These are phyloP conservation scores for Sapayoa aenigma DNA, from an alignment of 2,113 vertebrate genomes.

Conservation along the genomic window DNA sequence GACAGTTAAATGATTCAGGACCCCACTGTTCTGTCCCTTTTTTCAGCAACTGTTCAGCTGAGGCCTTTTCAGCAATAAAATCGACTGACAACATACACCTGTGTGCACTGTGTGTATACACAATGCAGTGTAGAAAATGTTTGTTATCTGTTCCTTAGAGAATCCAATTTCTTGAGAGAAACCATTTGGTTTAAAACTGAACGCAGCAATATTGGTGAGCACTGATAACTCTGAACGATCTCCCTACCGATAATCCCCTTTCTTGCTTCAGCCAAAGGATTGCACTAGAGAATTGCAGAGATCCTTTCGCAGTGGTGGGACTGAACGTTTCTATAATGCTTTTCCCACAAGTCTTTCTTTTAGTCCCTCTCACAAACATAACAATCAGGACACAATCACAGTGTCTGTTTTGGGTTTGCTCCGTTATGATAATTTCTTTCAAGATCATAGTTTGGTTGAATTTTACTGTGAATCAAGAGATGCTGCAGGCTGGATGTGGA, in stretches of 20 bases:
- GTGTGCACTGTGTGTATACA: neutral
- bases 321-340: neutral
- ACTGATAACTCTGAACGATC: neutral
- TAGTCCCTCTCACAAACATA: neutral
- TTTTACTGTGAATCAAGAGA: neutral
- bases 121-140: neutral
- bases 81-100: neutral
- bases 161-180: neutral
- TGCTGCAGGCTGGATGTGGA: neutral
- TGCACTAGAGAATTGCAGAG: neutral
- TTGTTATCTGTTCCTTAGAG: neutral
- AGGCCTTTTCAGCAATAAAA: neutral
- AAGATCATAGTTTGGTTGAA: neutral
- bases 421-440: neutral
- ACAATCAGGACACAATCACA: neutral
- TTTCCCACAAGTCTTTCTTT: neutral
- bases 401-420: neutral
- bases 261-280: neutral
- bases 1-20: neutral
- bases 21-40: neutral
- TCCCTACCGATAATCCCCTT: neutral
- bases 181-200: neutral
- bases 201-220: neutral
- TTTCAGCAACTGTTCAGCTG: neutral
- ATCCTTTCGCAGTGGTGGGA: neutral